Base-by-base conservation (phyloP, 2,113 vertebrate species). In the Pungitius pungitius region DNA sequence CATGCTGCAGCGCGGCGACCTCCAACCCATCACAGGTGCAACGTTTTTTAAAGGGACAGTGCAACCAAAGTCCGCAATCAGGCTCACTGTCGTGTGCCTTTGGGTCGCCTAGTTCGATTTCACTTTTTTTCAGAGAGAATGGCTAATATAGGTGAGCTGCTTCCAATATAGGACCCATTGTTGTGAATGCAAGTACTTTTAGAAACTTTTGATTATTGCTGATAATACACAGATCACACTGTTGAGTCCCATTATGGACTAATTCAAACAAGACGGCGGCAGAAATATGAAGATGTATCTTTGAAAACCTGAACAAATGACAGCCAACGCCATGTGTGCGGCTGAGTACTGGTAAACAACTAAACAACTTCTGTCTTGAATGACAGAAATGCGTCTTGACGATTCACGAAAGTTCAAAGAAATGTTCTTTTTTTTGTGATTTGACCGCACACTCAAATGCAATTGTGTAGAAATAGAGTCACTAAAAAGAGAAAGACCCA, bases 21-120 rank as follows among this genome's bases (percentile, higher is more conserved):
- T 90, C 0, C 84, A 93, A 18, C 33, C 33, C 1, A 75, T 87
- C 47, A 93, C 94, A 70, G 88, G 88, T 89, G 20, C n/a, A 4
- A 4, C 15, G 8, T 33, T 35, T 7, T 47, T 64, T 49, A 52
- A 43, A 63, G 37, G 8, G 37, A 8, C 35, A 8, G 6, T 30
- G 30, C 26, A 20, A 24, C 15, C 40, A 35, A 56, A 56, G 27
- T 2, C 24, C 42, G 0, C 33, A 33, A 45, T 15, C n/a, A 14
- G 30, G 47, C 10, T 27, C 15, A 66, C 13, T 24, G 26, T 54
- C 51, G n/a, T n/a, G n/a, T 37, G 3, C 33, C 30, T 58, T 58
- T 58, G 18, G 2, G 18, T 8, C 2, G 9, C 20, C 4, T 35
- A 22, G 35, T 59, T 42, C 22, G 13, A 17, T 26, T 61, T 15